phyloP scores from a whole-genome alignment of 2,113 vertebrate species.

The Condylura cristata region DNA sequence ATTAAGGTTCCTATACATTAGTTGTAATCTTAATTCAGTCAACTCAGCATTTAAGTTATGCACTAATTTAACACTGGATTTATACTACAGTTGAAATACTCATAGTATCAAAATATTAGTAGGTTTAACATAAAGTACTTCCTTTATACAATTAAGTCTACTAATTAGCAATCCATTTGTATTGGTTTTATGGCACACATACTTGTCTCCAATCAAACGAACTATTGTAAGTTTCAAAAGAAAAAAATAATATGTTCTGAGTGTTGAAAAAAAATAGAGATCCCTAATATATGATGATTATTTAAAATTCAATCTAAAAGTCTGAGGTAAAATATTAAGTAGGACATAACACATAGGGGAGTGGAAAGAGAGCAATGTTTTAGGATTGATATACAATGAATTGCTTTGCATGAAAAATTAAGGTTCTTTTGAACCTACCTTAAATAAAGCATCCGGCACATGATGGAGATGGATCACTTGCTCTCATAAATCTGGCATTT shows the following conservation, averaged over 20 bases:
- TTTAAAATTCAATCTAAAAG: conserved; percentile 26
- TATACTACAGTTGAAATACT: conserved; percentile 1
- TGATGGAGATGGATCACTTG: conserved; percentile 68
- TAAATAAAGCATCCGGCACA: conserved; percentile 53
- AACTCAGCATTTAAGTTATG: neutral
- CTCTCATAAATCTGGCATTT: conserved; percentile 74
- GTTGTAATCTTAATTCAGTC: neutral
- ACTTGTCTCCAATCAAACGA: conserved; percentile 6
- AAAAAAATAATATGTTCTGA: neutral
- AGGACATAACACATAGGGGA: neutral
- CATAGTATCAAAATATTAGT: neutral
- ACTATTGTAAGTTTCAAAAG: neutral
- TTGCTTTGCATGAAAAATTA: conserved; percentile 50
- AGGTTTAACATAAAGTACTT: conserved; percentile 35
- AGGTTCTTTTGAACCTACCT: conserved; percentile 60
- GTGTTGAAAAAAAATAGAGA: neutral
- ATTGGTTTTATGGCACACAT: neutral
- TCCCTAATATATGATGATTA: neutral
- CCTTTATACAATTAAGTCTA: conserved; percentile 26
- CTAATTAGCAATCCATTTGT: neutral
- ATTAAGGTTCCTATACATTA: neutral
- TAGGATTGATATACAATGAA: neutral
- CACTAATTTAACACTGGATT: conserved; percentile 11
- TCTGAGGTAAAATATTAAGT: neutral
- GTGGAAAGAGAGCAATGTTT: neutral